Evolutionary conservation across 2,113 vertebrate genomes (phyloP), one percentile per base, ranked within the genome.

Genomic region (Numida meleagris): DNA sequence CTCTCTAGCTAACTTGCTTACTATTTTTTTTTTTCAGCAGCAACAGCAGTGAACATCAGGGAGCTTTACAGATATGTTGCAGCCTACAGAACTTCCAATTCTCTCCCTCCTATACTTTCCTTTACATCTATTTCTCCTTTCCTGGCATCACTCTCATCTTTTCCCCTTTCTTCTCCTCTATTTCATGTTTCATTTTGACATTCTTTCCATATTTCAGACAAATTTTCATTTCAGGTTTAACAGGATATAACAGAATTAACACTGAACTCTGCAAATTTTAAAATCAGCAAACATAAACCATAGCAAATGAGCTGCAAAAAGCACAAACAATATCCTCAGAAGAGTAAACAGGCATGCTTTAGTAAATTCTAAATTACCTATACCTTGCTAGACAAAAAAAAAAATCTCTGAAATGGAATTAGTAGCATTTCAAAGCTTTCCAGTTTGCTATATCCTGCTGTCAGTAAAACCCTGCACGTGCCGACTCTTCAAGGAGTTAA

Each of bases 221-320:
- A 82, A 48, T 68, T 72, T 93, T 94, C 27, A 38, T 71, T 89
- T 82, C 53, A 68, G 21, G 33, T 87, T 93, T 89, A 74, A 80
- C 36, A 84, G 27, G 84, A 68, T 66, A 16, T n/a, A 84, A 71
- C 23, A 75, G 53, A 33, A 86, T 12, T 7, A 93, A 57, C 10
- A 21, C 34, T 20, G 43, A 36, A 33, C 72, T 90, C 83, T 9
- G 57, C 31, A 57, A 66, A 87, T 87, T 87, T 73, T 82, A 82
- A 59, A 73, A 50, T 45, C 70, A 76, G 19, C 2, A 70, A 79
- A 79, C 33, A 7, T 62, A 12, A 48, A 82, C 0, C 7, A 4
- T 14, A 85, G 36, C 34, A 84, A 38, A 51, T 61, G 36, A 71
- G 82, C 29, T 29, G 34, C 20, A 65, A 67, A 84, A 86, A 71